Evolutionary conservation across 2,888 invertebrate species (phyloP), one percentile per base, ranked within the genome.

Genomic region (Monopis laevigella): DNA sequence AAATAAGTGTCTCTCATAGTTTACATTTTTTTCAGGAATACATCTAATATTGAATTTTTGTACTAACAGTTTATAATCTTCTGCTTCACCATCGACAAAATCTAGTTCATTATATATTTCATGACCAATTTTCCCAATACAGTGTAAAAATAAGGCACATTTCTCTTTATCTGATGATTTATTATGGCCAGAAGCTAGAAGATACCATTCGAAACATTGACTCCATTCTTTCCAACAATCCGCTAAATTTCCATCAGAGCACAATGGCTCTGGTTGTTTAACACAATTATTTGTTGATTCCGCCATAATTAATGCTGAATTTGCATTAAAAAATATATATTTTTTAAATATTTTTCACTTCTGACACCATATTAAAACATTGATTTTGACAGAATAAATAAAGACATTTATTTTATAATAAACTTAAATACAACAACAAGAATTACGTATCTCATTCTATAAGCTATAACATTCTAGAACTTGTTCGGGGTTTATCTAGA

Each of bases 141-240:
- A 28, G 18, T 49, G 50, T 17, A 52, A 28, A 13, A 52, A 48
- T 38, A 50, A 38, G 6, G 49, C 40, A 30, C 18, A 29, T 29
- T 21, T 40, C 17, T 40, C 40, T 11, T 21, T 29, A 12, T 11
- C 13, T 3, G 30, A 6, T 2, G 40, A 30, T 13, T n/a, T 8
- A 2, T 40, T 32, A 2, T 14, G 17, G 8, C 40, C 40, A 2
- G 30, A 40, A 2, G 40, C 40, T 27, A 27, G 2, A 12, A 39
- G 19, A 39, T 39, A 39, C 8, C 12, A 39, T 29, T 39, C 39
- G 18, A 39, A 39, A 2, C 29, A 10, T 2, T 7, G 11, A n/a
- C 29, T 39, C 39, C 39, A 39, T 3, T 39, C 28, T 16, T 17
- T 28, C 28, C 39, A 39, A 18, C 29, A 18, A 4, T n/a, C 16